phyloP scores from a whole-genome alignment of 1,140 invertebrate species.

The Atta colombica region DNA sequence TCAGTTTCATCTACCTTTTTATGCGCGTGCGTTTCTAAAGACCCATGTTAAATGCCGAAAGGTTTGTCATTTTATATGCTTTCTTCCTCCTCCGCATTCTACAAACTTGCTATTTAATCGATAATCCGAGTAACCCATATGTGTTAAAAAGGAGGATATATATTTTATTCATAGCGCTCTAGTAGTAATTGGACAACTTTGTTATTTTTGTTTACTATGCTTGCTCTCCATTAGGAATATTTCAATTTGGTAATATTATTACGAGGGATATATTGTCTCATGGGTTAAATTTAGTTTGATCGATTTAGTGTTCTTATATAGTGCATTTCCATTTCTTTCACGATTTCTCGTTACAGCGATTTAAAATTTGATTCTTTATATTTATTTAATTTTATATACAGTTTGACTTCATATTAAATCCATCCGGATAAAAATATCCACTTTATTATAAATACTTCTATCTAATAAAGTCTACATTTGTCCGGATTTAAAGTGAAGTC shows the following conservation, averaged over 20 bases:
- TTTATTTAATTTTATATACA: neutral
- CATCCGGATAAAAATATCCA: neutral
- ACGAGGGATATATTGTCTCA: neutral
- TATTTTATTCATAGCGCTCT: neutral
- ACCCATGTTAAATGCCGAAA: slow-evolving; percentile 15
- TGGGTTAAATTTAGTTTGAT: slow-evolving; percentile 26
- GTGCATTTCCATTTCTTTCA: neutral
- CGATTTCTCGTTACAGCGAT: neutral
- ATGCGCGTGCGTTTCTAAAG: neutral
- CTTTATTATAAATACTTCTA: neutral
- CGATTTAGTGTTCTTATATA: neutral
- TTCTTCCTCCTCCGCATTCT: neutral
- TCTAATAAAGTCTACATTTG: no score
- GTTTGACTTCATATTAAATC: neutral
- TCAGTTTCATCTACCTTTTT: neutral
- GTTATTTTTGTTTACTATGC: neutral
- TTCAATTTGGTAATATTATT: neutral
- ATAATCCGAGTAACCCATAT: neutral
- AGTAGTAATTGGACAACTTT: neutral
- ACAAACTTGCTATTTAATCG: slow-evolving; percentile 5
- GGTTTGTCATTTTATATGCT: neutral
- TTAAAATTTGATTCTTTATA: neutral
- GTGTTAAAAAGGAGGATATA: neutral
- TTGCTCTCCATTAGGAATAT: neutral
- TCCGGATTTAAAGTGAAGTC: no score